phyloP scores from a whole-genome alignment of 2,888 invertebrate genomes.

The Cephus nigrinus region DNA sequence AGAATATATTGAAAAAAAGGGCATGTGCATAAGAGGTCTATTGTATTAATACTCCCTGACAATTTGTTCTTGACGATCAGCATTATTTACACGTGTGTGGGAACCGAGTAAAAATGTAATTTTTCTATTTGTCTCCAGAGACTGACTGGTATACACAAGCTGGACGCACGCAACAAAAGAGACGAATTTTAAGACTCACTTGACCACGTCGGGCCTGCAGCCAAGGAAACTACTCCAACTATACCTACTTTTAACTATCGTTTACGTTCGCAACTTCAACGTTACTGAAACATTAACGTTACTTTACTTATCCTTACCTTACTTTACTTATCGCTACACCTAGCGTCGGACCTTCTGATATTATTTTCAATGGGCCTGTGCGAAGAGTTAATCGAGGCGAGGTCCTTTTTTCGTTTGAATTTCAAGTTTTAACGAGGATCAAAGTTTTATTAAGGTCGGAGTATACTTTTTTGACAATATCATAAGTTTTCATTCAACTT shows the following conservation, averaged over 20 bases:
- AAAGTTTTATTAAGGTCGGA: not conserved
- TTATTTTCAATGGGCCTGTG: conserved; percentile 49
- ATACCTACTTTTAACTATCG: conserved; percentile 60
- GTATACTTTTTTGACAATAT: no score
- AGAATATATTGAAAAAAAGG: not conserved
- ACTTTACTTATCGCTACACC: conserved; percentile 51
- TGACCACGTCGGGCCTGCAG: conserved; percentile 66
- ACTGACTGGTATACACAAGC: conserved; percentile 67
- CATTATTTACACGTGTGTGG: conserved; percentile 6
- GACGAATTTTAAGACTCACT: conserved; percentile 67
- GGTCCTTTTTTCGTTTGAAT: not conserved
- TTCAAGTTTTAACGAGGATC: not conserved
- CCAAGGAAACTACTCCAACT: conserved; percentile 63
- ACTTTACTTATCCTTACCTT: conserved; percentile 51
- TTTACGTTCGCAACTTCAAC: conserved; percentile 62
- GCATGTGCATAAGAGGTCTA: not conserved
- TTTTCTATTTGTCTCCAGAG: conserved; percentile 66
- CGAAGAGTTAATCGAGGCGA: conserved; percentile 36
- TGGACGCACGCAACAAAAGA: conserved; percentile 66
- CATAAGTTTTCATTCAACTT: no score
- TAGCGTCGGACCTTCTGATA: conserved; percentile 38
- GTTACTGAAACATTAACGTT: conserved; percentile 60
- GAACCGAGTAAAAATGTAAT: conserved; percentile 53
- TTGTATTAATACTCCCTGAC: conserved; percentile 39
- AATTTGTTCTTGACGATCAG: conserved; percentile 38